Percentiles rank a stretch among this genome's conserved stretches.
phyloP scores from a whole-genome alignment of 2,113 vertebrate genomes.

The Hemibagrus wyckioides region DNA sequence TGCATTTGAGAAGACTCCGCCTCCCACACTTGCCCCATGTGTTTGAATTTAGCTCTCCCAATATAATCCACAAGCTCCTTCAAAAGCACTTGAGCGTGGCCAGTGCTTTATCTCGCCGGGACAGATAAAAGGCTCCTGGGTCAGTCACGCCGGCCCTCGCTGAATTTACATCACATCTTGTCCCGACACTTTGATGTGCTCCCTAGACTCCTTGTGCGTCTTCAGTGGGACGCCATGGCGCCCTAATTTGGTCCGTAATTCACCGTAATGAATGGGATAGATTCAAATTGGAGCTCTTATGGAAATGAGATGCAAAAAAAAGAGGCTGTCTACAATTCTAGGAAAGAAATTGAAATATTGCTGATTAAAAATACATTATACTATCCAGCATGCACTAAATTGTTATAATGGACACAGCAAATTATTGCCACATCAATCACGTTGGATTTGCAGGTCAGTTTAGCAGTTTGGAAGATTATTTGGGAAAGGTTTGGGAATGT shows the following conservation, averaged over 20 bases:
- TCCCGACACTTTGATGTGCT: constrained; percentile 49
- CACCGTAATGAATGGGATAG: constrained; percentile 24
- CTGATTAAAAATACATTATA: background rate
- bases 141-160: constrained; percentile 11
- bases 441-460: background rate
- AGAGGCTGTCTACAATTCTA: background rate
- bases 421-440: background rate
- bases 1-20: constrained; percentile 18
- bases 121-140: constrained; percentile 51
- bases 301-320: constrained; percentile 26
- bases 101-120: constrained; percentile 46
- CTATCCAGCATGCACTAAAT: background rate
- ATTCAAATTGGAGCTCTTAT: constrained; percentile 23
- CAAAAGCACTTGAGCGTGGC: constrained; percentile 51
- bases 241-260: constrained; percentile 41
- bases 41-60: constrained; percentile 44
- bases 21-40: constrained; percentile 28
- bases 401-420: background rate
- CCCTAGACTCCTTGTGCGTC: constrained; percentile 27
- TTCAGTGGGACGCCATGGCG: background rate
- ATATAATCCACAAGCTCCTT: constrained; percentile 54
- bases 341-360: background rate
- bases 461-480: background rate
- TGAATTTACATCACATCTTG: constrained; percentile 47
- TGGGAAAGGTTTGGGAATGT: background rate